phyloP scores from a whole-genome alignment of 1,140 invertebrate genomes.

The Zaprionus vittiger region DNA sequence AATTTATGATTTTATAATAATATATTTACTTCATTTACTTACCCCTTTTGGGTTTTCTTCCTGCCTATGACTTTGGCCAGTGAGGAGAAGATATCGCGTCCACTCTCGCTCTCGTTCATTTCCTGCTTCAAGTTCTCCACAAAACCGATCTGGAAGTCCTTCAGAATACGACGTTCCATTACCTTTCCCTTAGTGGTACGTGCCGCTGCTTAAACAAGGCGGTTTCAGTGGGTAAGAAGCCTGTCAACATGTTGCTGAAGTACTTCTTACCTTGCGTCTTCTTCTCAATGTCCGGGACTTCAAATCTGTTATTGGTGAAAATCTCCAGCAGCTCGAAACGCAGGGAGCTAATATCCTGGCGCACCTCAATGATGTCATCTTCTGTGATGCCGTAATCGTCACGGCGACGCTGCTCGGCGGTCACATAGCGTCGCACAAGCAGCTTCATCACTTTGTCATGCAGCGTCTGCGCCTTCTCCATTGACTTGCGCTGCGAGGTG shows the following conservation, averaged over 20 bases:
- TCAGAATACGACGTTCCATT: conserved; percentile 93
- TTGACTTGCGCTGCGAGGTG: conserved; percentile 87
- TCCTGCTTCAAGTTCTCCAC: conserved; percentile 92
- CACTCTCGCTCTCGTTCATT: conserved; percentile 88
- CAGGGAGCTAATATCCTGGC: conserved; percentile 95
- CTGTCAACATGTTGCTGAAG: conserved; percentile 25
- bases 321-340: conserved; percentile 95
- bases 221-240: neutral
- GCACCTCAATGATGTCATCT: conserved; percentile 98
- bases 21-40: conserved; percentile 6
- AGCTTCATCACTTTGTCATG: conserved; percentile 92
- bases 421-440: conserved; percentile 92
- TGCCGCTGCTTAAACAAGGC: conserved; percentile 85
- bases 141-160: conserved; percentile 95
- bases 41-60: conserved; percentile 86
- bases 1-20: too few species aligned
- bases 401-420: conserved; percentile 91
- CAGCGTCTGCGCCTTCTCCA: conserved; percentile 88
- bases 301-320: conserved; percentile 92
- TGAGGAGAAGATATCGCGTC: conserved; percentile 92
- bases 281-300: conserved; percentile 88
- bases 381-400: conserved; percentile 95
- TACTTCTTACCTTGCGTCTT: conserved; percentile 86
- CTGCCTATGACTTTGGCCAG: conserved; percentile 91
- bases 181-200: conserved; percentile 93